These are phyloP conservation scores for Medauroidea extradentata DNA, from an alignment of 1,140 invertebrate genomes.

Conservation along the genomic window DNA sequence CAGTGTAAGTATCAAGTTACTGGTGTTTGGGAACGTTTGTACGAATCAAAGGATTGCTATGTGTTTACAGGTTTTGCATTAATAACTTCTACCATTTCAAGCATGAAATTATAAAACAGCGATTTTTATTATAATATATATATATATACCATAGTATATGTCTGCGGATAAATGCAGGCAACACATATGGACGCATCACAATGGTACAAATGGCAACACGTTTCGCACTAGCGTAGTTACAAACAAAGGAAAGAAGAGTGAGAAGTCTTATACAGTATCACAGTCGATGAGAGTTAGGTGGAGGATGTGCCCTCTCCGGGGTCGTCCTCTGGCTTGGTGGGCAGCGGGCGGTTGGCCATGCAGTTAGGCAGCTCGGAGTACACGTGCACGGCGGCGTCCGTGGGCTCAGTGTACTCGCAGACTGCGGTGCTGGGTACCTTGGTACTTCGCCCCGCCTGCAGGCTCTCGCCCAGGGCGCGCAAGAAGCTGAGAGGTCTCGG, in stretches of 20 bases:
- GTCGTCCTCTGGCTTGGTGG: slow-evolving; percentile 55
- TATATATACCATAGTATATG: no score
- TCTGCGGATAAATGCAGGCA: background rate
- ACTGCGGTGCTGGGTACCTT: no score
- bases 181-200: background rate
- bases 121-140: background rate
- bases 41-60: no score
- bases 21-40: no score
- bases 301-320: slow-evolving; percentile 36
- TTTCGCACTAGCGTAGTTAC: no score
- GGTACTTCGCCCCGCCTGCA: slow-evolving; percentile 30
- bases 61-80: no score
- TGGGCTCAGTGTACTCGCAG: slow-evolving; percentile 66
- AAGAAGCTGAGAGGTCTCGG: slow-evolving; percentile 42
- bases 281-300: background rate
- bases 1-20: no score
- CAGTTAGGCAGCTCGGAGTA: slow-evolving; percentile 62
- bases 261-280: background rate
- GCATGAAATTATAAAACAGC: background rate
- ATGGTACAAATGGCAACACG: background rate
- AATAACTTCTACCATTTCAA: background rate
- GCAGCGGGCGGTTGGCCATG: slow-evolving; percentile 63
- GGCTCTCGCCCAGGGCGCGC: slow-evolving; percentile 41
- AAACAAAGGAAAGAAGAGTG: no score
- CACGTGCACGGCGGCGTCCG: slow-evolving; percentile 49